These are phyloP conservation scores for Pogonocichla stellata DNA, from an alignment of 2,113 vertebrate species.

Conservation along the genomic window DNA sequence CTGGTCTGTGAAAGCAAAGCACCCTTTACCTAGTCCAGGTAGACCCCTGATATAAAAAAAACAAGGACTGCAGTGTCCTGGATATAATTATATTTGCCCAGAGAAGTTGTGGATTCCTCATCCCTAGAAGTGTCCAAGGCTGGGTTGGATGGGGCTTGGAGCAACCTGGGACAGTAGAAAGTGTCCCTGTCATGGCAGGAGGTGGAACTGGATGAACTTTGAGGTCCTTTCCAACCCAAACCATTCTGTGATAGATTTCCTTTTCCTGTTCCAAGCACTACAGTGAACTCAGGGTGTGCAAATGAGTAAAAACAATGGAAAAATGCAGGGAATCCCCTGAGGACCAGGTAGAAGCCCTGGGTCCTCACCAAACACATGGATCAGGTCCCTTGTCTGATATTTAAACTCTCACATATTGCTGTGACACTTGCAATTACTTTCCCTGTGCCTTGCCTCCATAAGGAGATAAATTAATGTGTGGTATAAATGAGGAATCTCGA, in stretches of 20 bases:
- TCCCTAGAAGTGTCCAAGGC: background rate
- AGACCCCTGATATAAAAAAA: background rate
- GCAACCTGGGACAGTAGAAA: background rate
- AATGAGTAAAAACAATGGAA: background rate
- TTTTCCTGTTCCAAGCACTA: background rate
- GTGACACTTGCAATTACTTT: background rate
- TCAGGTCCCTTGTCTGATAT: background rate
- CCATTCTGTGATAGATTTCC: background rate
- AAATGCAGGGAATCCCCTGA: background rate
- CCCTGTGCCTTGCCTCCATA: background rate
- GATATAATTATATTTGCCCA: background rate
- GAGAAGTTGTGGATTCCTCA: background rate
- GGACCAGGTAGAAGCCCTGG: background rate
- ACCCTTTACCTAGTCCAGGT: background rate
- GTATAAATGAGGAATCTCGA: background rate
- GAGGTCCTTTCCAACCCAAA: background rate
- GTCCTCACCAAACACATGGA: background rate
- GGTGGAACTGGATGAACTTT: background rate
- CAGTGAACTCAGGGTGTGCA: background rate
- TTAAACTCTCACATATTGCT: background rate
- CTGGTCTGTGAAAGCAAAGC: background rate
- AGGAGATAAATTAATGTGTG: rapidly evolving
- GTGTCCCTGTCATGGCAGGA: background rate
- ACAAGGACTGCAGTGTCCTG: background rate
- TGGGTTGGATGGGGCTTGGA: rapidly evolving